Evolutionary conservation across 2,888 invertebrate genomes (phyloP).

Genomic region (Latrodectus hesperus): DNA sequence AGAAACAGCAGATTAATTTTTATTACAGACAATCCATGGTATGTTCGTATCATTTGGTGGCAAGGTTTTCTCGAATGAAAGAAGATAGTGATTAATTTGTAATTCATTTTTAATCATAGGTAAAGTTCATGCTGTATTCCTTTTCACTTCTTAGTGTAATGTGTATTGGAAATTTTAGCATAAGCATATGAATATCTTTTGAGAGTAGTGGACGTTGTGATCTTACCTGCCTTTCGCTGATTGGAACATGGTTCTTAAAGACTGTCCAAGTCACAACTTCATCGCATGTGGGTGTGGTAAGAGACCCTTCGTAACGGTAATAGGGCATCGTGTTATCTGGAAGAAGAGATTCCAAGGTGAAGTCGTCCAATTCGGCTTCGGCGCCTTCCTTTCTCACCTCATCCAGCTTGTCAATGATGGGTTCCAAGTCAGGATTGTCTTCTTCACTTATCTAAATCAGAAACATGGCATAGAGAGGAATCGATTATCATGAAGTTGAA

Average conservation of each 20-base stretch:
- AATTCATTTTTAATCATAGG: too few relatives aligned
- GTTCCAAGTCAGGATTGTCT: slow-evolving; percentile 56
- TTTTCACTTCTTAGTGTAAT: too few relatives aligned
- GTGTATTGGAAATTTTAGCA: too few relatives aligned
- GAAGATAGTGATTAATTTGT: too few relatives aligned
- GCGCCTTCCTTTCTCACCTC: slow-evolving; percentile 38
- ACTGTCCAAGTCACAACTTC: slow-evolving; percentile 68
- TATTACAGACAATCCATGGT: too few relatives aligned
- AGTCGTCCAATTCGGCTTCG: slow-evolving; percentile 46
- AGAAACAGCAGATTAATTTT: too few relatives aligned
- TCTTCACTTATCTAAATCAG: slow-evolving; percentile 36
- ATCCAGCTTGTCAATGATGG: slow-evolving; percentile 66
- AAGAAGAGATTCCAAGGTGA: slow-evolving; percentile 48
- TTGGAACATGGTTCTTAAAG: slow-evolving; percentile 49
- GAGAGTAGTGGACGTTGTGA: neutral
- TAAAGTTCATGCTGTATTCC: too few relatives aligned
- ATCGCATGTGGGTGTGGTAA: slow-evolving; percentile 66
- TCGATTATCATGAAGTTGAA: too few relatives aligned
- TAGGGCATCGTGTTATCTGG: slow-evolving; percentile 66
- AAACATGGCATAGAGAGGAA: neutral
- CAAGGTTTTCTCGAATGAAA: too few relatives aligned
- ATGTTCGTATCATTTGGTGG: too few relatives aligned
- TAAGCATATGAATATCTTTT: too few relatives aligned
- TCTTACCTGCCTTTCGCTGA: slow-evolving; percentile 63
- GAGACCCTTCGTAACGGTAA: slow-evolving; percentile 66